phyloP scores from a whole-genome alignment of 2,113 vertebrate genomes.

The Cyanocitta stelleri region DNA sequence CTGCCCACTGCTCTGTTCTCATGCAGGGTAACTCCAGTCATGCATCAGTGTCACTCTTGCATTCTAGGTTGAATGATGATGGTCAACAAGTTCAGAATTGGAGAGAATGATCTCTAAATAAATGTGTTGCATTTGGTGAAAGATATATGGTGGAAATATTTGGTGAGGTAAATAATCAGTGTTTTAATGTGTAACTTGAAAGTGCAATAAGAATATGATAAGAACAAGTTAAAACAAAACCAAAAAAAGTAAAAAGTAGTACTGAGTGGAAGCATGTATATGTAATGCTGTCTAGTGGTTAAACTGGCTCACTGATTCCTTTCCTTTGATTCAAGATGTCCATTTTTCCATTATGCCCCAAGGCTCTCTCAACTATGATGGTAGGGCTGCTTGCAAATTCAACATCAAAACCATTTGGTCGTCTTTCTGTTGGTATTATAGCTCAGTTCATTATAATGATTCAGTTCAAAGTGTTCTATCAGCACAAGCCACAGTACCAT shows the following conservation, averaged over 20 bases:
- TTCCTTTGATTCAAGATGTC: not conserved
- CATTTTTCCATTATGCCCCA: not conserved
- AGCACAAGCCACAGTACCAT: not conserved
- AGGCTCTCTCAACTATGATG: not conserved
- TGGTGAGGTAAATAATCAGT: not conserved
- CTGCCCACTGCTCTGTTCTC: not conserved
- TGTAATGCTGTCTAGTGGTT: not conserved
- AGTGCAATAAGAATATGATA: not conserved
- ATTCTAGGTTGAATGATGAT: not conserved
- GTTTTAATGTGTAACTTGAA: not conserved
- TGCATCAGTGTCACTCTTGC: not conserved
- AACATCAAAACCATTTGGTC: not conserved
- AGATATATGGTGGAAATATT: not conserved
- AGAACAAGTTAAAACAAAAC: not conserved
- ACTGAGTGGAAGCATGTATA: not conserved
- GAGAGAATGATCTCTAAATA: not conserved
- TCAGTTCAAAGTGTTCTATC: not conserved
- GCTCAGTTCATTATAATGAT: not conserved
- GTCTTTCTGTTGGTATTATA: not conserved
- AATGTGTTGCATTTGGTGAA: not conserved
- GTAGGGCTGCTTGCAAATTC: not conserved
- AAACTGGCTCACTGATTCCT: not conserved
- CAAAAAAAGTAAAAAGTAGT: not conserved
- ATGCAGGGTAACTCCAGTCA: not conserved
- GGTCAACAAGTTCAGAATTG: not conserved